These are phyloP conservation scores for Torymus auratus DNA, from an alignment of 2,888 invertebrate species.

Conservation along the genomic window DNA sequence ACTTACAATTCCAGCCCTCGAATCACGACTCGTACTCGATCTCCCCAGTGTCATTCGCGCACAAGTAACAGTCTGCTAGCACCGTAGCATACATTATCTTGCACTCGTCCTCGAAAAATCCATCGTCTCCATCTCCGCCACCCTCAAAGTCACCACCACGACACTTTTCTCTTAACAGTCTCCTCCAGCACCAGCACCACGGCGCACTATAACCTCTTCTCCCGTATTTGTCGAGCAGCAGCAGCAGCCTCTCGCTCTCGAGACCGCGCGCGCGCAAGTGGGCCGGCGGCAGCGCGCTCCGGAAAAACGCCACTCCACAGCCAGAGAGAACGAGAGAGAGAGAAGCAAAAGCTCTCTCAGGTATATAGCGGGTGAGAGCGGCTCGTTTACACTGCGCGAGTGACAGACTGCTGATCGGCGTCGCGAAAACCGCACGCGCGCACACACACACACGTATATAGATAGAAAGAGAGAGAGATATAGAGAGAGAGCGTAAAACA, in stretches of 20 bases:
- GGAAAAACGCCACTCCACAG: not conserved
- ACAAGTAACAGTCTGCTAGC: too few relatives aligned
- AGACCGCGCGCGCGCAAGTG: not conserved
- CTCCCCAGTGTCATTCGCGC: too few relatives aligned
- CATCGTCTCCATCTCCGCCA: too few relatives aligned
- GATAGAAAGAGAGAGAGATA: not conserved
- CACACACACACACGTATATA: not conserved
- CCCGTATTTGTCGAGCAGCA: too few relatives aligned
- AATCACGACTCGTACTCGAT: too few relatives aligned
- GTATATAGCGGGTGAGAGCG: slow-evolving; percentile 12
- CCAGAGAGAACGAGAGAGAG: not conserved
- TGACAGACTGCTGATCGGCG: slow-evolving; percentile 68
- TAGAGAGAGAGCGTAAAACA: slow-evolving; percentile 24
- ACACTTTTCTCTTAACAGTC: too few relatives aligned
- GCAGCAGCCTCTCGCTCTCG: not conserved
- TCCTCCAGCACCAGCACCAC: too few relatives aligned
- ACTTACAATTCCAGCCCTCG: too few relatives aligned
- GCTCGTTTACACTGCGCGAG: slow-evolving; percentile 57
- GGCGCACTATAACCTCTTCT: too few relatives aligned
- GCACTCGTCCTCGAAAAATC: too few relatives aligned
- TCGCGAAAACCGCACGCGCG: slow-evolving; percentile 69
- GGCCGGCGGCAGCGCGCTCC: not conserved
- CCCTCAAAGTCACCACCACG: too few relatives aligned
- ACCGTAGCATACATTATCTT: too few relatives aligned
- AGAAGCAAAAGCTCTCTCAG: not conserved